Base-by-base conservation (phyloP, 2,797 vertebrate species). In the Danio aesculapii region DNA sequence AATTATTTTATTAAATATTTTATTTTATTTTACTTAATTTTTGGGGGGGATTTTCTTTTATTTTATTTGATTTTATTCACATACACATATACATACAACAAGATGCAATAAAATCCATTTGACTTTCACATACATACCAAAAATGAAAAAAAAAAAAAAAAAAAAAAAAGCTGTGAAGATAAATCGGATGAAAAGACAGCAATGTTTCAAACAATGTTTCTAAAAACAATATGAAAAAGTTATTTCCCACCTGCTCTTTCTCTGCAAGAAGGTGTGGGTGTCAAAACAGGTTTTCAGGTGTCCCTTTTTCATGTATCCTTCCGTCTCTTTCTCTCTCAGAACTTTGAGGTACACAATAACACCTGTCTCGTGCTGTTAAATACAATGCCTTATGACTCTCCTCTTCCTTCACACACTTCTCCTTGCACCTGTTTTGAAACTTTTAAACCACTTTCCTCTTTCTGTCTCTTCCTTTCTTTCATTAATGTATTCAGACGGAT, bases 381-480 rank as follows among this genome's bases (percentile, higher is more conserved):
- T 55, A 58, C 14, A 71, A 19, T 0, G 3, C n/a, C 3, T 55
- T 43, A 13, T 69, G 17, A 44, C 0, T 63, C 41, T 63, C 52
- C 19, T 63, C 4, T 30, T 17, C 14, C 52, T 59, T 49, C 14
- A 64, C 39, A 19, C 30, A 12, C 14, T 41, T 63, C 44, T 58
- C 14, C 50, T 61, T 72, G 50, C 50, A 81, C 64, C 55, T 85
- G 69, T 63, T 80, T 77, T 80, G 5, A 49, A 7, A 10, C 8
- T 4, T 73, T 59, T 44, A 17, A 19, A 10, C 14, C 30, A 30
- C 30, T 30, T 30, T 8, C 0, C 7, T 12, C 9, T 47, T 17
- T 16, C 2, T 8, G 6, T 21, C 2, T 14, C 8, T 21, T 49
- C 4, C 21, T 12, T 62, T 41, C 12, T 62, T 39, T 50, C 9